Base-by-base conservation (phyloP, 2,888 invertebrate species). In the Encarsia formosa region DNA sequence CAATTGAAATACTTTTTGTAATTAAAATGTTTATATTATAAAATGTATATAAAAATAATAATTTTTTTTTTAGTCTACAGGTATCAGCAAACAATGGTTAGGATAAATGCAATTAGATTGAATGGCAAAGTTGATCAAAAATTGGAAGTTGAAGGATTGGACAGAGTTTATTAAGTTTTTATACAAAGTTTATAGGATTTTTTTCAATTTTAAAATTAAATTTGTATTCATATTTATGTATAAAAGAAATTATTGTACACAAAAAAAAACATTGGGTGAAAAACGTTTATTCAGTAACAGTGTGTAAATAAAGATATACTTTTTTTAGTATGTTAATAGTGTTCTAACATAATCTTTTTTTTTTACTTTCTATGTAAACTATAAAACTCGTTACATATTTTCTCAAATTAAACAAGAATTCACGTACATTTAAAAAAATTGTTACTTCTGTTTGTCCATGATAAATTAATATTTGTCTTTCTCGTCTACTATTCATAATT, bases 71-170 rank as follows among this genome's bases (percentile, higher is more conserved):
- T 62, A 79, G 80, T 80, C 70, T 79, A 79, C 62, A 79, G 87
- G 64, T 76, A 81, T 3, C 83, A 84, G 32, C 83, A 85, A 63
- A 88, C 89, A 4, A 83, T 85, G 77, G 70, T 91, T 42, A 79
- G 90, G 66, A 90, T 91, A 48, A 90, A 89, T 68, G 79, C 81
- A 1, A 84, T 91, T 54, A 80, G 80, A 62, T 77, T 87, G 49
- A 73, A 72, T 13, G 78, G 76, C 61, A 76, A 77, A 60, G 76
- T 87, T 34, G 78, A 81, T 63, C 77, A 79, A 59, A 71, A 75
- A 20, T 69, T 70, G 43, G 74, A 75, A 54, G 63, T 75, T 6
- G 74, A 76, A 65, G 76, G 75, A 52, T 62, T 73, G 41, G 68
- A 75, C 45, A 69, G 64, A 62, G 54, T 72, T 59, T 72, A 65